A percentile compares a stretch with the other conserved stretches of the same genome.
These are phyloP conservation scores for Eudyptes chrysolophus DNA, from an alignment of 2,113 vertebrate genomes.

Conservation along the genomic window DNA sequence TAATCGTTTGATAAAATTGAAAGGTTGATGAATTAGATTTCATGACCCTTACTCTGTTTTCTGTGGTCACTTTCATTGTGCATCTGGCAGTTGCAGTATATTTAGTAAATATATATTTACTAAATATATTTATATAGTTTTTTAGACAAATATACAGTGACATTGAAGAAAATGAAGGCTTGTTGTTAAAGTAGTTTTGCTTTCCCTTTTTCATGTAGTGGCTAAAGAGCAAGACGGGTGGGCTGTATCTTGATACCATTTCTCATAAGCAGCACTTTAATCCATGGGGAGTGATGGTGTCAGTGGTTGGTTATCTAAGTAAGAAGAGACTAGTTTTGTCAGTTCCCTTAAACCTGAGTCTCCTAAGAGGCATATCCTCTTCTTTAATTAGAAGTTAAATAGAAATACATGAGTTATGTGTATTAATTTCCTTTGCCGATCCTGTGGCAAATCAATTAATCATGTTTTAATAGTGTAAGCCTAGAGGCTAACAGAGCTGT, in stretches of 20 bases:
- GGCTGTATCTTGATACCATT: background rate
- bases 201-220: background rate
- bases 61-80: background rate
- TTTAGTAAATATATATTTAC: background rate
- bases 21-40: background rate
- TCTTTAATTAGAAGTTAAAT: constrained; percentile 30
- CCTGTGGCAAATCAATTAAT: constrained; percentile 48
- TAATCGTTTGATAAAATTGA: background rate
- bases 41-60: background rate
- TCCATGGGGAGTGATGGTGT: background rate
- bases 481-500: background rate
- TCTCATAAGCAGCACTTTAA: background rate
- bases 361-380: background rate
- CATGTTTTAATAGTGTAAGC: constrained; percentile 16
- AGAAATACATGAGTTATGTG: constrained; percentile 4
- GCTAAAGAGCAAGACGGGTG: background rate
- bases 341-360: background rate
- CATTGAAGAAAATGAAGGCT: background rate
- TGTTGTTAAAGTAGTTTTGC: background rate
- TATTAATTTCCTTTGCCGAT: constrained; percentile 15
- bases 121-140: background rate
- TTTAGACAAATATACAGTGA: background rate
- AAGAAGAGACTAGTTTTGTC: background rate
- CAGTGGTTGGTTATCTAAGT: background rate
- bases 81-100: background rate